These are phyloP conservation scores for Harpalus rufipes DNA, from an alignment of 2,888 invertebrate species.

Conservation along the genomic window DNA sequence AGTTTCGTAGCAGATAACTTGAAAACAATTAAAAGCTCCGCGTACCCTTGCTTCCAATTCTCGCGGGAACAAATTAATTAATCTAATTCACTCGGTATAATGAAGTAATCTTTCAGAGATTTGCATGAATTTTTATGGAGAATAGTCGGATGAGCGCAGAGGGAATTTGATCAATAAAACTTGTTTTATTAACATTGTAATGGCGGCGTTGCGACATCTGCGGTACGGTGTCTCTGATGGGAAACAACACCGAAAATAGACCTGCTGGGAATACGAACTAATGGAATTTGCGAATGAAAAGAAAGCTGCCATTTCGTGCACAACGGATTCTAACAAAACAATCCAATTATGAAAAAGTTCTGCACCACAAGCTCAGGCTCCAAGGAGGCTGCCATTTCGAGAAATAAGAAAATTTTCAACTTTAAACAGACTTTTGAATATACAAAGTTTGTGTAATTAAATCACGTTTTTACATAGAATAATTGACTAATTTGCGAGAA, in stretches of 20 bases:
- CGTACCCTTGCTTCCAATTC: conserved; percentile 19
- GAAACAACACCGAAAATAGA: conserved; percentile 51
- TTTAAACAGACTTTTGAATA: conserved; percentile 62
- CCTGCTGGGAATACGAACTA: conserved; percentile 50
- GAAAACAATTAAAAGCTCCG: conserved; percentile 40
- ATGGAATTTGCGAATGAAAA: conserved; percentile 51
- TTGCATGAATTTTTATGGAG: conserved; percentile 34
- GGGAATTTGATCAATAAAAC: conserved; percentile 21
- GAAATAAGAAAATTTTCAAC: conserved; percentile 57
- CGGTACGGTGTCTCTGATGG: conserved; percentile 30
- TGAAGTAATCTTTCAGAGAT: conserved; percentile 38
- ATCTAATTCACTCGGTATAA: conserved; percentile 30
- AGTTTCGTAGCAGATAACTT: conserved; percentile 46
- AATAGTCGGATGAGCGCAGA: conserved; percentile 1
- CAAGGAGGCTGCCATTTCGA: conserved; percentile 24
- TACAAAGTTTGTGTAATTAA: conserved; percentile 62
- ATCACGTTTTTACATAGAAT: conserved; percentile 64
- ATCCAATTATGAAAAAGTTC: conserved; percentile 64
- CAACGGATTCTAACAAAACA: conserved; percentile 62
- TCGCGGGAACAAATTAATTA: conserved; percentile 12
- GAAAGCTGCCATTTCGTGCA: conserved; percentile 58
- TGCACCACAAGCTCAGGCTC: conserved; percentile 51
- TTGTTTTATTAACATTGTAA: conserved; percentile 41
- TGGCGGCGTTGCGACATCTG: conserved; percentile 26
- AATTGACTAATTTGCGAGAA: conserved; percentile 63